Conservation (phyloP, 2,888 invertebrate species). For the Calliscelio sp. region DNA sequence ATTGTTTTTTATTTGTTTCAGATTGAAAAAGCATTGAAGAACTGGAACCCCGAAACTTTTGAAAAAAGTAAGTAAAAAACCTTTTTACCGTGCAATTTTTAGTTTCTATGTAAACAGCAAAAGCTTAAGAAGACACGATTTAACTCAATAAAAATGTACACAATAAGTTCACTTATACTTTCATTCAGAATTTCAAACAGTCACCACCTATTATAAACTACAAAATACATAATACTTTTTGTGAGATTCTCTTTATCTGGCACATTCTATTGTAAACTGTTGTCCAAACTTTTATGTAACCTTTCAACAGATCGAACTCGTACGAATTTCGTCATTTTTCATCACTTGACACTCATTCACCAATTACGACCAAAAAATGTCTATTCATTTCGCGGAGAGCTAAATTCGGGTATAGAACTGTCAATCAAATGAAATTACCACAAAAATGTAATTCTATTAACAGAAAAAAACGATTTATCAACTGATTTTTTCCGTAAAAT, state of each 20-base stretch:
- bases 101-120: too few species aligned
- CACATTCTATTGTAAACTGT: neutral
- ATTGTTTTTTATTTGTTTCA: conserved; percentile 77
- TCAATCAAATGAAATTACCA: too few species aligned
- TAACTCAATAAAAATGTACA: too few species aligned
- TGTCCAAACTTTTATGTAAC: neutral
- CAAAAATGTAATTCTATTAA: too few species aligned
- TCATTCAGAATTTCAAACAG: conserved; percentile 21
- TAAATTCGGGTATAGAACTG: neutral
- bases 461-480: too few species aligned
- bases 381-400: neutral
- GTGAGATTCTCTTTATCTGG: conserved; percentile 2
- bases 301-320: conserved; percentile 14
- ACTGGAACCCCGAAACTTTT: conserved; percentile 82
- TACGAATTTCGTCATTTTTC: conserved; percentile 25
- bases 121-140: too few species aligned
- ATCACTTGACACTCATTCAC: conserved; percentile 22
- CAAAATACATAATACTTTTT: conserved; percentile 15
- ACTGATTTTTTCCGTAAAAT: too few species aligned
- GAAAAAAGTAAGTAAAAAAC: conserved; percentile 83
- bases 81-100: too few species aligned
- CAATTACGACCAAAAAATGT: neutral
- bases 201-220: conserved; percentile 14
- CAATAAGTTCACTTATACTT: too few species aligned
- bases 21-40: conserved; percentile 82